Evolutionary conservation across 2,888 invertebrate species (phyloP), one percentile per base, ranked within the genome.

Genomic region (Drosophila prolongata): DNA sequence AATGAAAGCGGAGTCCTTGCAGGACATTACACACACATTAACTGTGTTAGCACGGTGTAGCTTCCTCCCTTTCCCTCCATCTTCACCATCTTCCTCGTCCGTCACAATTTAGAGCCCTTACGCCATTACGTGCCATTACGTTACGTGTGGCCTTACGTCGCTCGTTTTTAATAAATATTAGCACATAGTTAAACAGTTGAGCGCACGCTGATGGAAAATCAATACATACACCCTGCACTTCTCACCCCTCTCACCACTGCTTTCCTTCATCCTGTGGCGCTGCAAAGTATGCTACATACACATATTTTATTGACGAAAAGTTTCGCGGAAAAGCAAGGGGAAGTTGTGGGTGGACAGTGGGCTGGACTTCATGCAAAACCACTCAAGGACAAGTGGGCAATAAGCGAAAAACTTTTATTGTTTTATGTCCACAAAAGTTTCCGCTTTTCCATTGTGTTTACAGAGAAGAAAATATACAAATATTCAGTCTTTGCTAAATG

Each of bases 351-450:
- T 44, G 27, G 38, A n/a, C 43, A 35, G 50, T 72, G 43, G 54
- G 19, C 24, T 43, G 61, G 75, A 87, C 72, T 84, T 80, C 68
- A 75, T 89, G 85, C 82, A 87, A 85, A 85, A 79, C 77, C 81
- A 87, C 89, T 85, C 89, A 89, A 89, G 85, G 89, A 87, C 89
- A 85, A 85, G 87, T 87, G 79, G 85, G 77, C 85, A 89, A 89
- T 87, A 89, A 89, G 85, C 87, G 87, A 80, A 87, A 89, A 87
- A 87, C 85, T 85, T 89, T 87, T 85, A 87, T 87, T 89, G 85
- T 85, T 85, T 89, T 79, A 89, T 85, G 87, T 84, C 76, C 65
- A 73, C 78, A 73, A 77, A 52, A 87, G 79, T 77, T 30, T 30
- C 30, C 27, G 27, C 27, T 6, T 30, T 30, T 6, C 27, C 30